Conservation (phyloP, 2,113 vertebrate species). For the Upupa epops region DNA sequence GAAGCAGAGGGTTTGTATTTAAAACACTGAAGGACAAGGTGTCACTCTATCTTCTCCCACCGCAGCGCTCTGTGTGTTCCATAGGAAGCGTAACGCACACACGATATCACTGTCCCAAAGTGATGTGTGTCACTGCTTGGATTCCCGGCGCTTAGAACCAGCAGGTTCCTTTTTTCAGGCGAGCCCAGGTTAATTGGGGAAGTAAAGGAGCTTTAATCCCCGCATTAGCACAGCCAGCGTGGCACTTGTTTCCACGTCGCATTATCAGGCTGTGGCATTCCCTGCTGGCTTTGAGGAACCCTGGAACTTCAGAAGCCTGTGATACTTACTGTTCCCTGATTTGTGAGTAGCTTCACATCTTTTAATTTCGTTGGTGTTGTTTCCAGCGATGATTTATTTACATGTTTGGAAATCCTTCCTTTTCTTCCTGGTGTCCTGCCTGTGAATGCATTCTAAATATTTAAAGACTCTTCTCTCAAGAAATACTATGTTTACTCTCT, state of each 20-base stretch:
- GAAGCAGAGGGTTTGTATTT: neutral
- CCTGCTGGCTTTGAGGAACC: neutral
- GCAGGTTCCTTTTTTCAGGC: neutral
- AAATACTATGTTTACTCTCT: constrained; percentile 45
- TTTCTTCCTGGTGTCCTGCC: neutral
- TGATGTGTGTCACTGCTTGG: neutral
- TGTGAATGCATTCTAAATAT: constrained; percentile 17
- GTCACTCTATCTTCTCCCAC: neutral
- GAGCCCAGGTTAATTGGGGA: neutral
- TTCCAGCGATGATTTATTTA: neutral
- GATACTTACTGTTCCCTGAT: neutral
- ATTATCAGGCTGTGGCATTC: neutral
- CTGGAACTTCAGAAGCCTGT: neutral
- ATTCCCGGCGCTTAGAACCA: neutral
- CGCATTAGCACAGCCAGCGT: neutral
- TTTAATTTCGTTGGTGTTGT: neutral
- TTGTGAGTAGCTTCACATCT: neutral
- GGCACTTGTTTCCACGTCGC: neutral
- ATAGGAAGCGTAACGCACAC: neutral
- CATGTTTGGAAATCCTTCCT: neutral
- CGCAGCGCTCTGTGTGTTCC: neutral
- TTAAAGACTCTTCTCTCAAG: constrained; percentile 48
- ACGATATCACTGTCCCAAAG: neutral
- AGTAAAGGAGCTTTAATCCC: neutral
- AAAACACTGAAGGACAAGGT: neutral